Base-by-base conservation (phyloP, 2,113 vertebrate species). In the Ceyx melanurus region DNA sequence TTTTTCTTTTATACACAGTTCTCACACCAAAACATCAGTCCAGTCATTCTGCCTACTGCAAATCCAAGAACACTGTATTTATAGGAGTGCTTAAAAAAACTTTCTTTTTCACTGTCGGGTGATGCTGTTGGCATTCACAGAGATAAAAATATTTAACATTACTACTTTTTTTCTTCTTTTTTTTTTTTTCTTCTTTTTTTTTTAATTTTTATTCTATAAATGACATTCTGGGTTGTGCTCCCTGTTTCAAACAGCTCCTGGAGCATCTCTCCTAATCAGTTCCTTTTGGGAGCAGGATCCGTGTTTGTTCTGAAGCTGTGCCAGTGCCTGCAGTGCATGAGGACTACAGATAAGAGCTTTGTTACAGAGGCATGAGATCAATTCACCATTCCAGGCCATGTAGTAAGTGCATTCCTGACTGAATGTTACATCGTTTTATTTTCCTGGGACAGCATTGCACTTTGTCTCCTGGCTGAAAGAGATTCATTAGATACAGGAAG, bases 401-500 rank as follows among this genome's bases (percentile, higher is more conserved):
- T 22, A 95, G 79, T 74, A 90, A 93, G 87, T 89, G 88, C 91
- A 96, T 95, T 96, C 96, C 92, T 95, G 80, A 83, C 88, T 86
- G 89, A 87, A 73, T 62, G 79, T 90, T 94, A 76, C 88, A 93
- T 95, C 76, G 17, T 80, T 95, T 94, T 81, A 83, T 94, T 92
- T 95, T 88, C 93, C 76, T 71, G 88, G 82, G 94, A 95, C 92
- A 94, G 76, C 90, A 33, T 22, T 92, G 72, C 91, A 25, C 92
- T 95, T 92, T 96, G 72, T 95, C 79, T 95, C 88, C 85, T 86
- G 18, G 8, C 68, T 94, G 82, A 94, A 91, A 93, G 82, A 88
- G 88, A 93, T 95, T 96, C 94, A 94, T 96, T 86, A 95, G 96
- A 58, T 84, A 93, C 93, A 95, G 94, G 96, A 96, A 95, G 96